Conservation (phyloP, 2,113 vertebrate species). For the Macroglossus sobrinus region DNA sequence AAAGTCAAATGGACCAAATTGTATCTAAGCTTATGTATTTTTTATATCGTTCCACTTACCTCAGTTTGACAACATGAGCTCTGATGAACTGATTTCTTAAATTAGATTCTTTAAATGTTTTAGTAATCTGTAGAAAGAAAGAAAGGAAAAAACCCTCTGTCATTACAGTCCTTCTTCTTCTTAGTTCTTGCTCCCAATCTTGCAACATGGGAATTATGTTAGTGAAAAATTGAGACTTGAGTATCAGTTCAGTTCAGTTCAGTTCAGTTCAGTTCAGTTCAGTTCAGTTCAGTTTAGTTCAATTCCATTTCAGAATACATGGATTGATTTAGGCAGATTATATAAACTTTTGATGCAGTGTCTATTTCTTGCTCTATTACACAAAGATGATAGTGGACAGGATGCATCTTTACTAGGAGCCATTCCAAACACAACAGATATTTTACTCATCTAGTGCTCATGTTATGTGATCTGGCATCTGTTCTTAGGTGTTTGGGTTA, state of each 20-base stretch:
- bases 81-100: slow-evolving; percentile 66
- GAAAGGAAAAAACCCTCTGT: not conserved
- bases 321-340: not conserved
- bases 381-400: not conserved
- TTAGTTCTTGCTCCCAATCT: not conserved
- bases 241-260: not conserved
- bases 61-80: slow-evolving; percentile 66
- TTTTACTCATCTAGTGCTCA: not conserved
- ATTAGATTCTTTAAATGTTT: slow-evolving; percentile 55
- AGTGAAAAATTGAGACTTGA: not conserved
- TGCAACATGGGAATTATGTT: not conserved
- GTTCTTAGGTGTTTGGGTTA: not conserved
- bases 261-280: too few species aligned
- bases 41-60: slow-evolving; percentile 61
- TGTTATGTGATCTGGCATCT: not conserved
- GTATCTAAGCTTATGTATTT: not conserved
- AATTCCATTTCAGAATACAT: not conserved
- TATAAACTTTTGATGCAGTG: not conserved
- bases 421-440: not conserved
- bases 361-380: not conserved
- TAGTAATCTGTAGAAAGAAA: slow-evolving; percentile 60
- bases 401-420: not conserved
- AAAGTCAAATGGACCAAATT: not conserved
- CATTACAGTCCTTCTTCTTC: not conserved
- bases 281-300: not conserved